A percentile compares a stretch with the other conserved stretches of the same genome.
These are phyloP conservation scores for Carapus acus DNA, from an alignment of 2,797 vertebrate genomes.

Conservation along the genomic window DNA sequence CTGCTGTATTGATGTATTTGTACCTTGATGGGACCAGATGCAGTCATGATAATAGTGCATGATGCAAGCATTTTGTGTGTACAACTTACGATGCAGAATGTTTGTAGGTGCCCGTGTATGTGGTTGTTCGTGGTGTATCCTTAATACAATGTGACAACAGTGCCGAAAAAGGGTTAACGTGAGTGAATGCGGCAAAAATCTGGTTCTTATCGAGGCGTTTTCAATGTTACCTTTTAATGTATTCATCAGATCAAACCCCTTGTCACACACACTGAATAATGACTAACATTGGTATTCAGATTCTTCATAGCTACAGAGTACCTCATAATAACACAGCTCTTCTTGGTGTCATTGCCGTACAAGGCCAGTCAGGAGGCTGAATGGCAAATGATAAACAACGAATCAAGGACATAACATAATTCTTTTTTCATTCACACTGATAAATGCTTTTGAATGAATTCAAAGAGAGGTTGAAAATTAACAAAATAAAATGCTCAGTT, in stretches of 20 bases:
- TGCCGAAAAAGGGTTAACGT: slow-evolving; percentile 12
- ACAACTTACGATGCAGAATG: slow-evolving; percentile 27
- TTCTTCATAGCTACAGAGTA: slow-evolving; percentile 27
- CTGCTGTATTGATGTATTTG: slow-evolving; percentile 54
- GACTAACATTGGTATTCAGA: slow-evolving; percentile 42
- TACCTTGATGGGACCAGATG: slow-evolving; percentile 66
- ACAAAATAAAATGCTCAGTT: slow-evolving; percentile 33
- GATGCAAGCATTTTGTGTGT: slow-evolving; percentile 63
- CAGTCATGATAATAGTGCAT: slow-evolving; percentile 60
- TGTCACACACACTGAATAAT: slow-evolving; percentile 47
- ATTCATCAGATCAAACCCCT: slow-evolving; percentile 51
- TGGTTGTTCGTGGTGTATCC: slow-evolving; percentile 2
- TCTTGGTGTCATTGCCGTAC: slow-evolving; percentile 51
- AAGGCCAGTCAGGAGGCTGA: slow-evolving; percentile 40
- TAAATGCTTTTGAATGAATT: slow-evolving; percentile 34
- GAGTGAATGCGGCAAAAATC: slow-evolving; percentile 19
- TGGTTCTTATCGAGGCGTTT: slow-evolving; percentile 18
- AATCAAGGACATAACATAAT: slow-evolving; percentile 19
- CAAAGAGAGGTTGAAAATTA: slow-evolving; percentile 35
- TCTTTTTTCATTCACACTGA: slow-evolving; percentile 37
- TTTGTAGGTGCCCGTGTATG: slow-evolving; percentile 5
- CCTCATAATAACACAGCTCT: slow-evolving; percentile 36
- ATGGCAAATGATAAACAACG: slow-evolving; percentile 29
- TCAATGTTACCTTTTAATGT: slow-evolving; percentile 44
- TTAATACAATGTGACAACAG: slow-evolving; percentile 4